These are phyloP conservation scores for Scomber japonicus DNA, from an alignment of 2,113 vertebrate genomes.

Conservation along the genomic window DNA sequence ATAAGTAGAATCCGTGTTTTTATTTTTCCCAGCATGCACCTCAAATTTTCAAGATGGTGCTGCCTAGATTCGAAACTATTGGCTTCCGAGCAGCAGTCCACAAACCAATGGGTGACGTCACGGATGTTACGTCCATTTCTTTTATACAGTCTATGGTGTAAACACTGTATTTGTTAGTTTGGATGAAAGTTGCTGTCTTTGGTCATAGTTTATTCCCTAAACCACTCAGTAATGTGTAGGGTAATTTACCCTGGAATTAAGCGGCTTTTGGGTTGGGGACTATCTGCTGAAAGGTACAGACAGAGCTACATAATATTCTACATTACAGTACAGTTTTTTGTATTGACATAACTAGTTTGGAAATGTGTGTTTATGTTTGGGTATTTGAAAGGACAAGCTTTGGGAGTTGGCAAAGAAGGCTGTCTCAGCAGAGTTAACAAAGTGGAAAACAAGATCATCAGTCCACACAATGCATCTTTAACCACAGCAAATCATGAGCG, in stretches of 20 bases:
- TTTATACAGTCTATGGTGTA: too few relatives aligned
- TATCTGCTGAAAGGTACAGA: not conserved
- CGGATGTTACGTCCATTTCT: too few relatives aligned
- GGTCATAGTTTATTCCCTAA: not conserved
- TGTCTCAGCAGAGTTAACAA: conserved; percentile 51
- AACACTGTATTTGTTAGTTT: too few relatives aligned
- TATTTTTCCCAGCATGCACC: too few relatives aligned
- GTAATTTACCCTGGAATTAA: not conserved
- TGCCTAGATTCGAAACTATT: too few relatives aligned
- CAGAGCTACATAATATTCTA: not conserved
- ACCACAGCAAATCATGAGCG: conserved; percentile 18
- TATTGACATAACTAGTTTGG: not conserved
- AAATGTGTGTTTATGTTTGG: conserved; percentile 26
- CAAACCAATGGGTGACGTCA: too few relatives aligned
- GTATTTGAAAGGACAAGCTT: conserved; percentile 22
- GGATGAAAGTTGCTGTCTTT: too few relatives aligned
- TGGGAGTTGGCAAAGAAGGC: conserved; percentile 31
- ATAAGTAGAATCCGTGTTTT: too few relatives aligned
- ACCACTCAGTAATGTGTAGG: too few relatives aligned
- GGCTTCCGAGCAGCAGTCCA: too few relatives aligned
- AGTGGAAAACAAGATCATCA: conserved; percentile 60
- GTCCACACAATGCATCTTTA: conserved; percentile 53
- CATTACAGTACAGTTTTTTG: not conserved
- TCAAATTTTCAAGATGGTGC: too few relatives aligned
- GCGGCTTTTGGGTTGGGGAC: not conserved